Base-by-base conservation (phyloP, 37 sponge, comb jelly and placozoan species). In the Tethya wilhelma region DNA sequence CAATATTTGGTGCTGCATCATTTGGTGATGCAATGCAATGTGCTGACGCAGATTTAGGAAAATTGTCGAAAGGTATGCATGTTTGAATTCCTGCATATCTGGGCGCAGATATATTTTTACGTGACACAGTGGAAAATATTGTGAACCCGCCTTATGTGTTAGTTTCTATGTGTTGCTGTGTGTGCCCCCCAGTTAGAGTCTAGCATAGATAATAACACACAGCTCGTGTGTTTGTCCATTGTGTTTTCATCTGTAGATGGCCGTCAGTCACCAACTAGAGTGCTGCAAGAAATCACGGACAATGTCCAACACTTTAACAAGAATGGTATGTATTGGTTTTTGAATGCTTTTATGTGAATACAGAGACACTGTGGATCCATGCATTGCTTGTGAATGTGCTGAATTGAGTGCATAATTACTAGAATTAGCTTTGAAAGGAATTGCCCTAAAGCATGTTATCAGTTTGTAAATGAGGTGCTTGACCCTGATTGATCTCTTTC, bases 221-320 rank as follows among this genome's bases (percentile, higher is more conserved):
- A n/a, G n/a, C n/a, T n/a, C n/a, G n/a, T n/a, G n/a, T n/a, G n/a
- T n/a, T n/a, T n/a, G n/a, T n/a, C n/a, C n/a, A n/a, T n/a, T 79
- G 57, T 79, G 80, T 55, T 38, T 77, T 63, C 62, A 64, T 77
- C 64, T 77, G 78, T 49, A 64, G 57, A 57, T 80, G 63, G 63
- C 26, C 20, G 7, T 12, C 26, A 6, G 25, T 12, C 26, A 60
- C 28, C 20, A 38, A 44, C 38, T 17, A 41, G 42, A 38, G n/a
- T 23, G 7, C 37, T 78, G 28, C 44, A 66, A 39, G 73, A 78
- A 4, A 8, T 86, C 8, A 29, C 44, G 23, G 72, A 71, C 31
- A 78, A 86, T 63, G 70, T 78, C 20, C 79, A 86, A 64, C 86
- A 78, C 66, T 86, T 86, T 43, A 44, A 67, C 60, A 86, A 71